Conservation (phyloP, 2,888 invertebrate genomes). For the Ecliptopera silaceata region DNA sequence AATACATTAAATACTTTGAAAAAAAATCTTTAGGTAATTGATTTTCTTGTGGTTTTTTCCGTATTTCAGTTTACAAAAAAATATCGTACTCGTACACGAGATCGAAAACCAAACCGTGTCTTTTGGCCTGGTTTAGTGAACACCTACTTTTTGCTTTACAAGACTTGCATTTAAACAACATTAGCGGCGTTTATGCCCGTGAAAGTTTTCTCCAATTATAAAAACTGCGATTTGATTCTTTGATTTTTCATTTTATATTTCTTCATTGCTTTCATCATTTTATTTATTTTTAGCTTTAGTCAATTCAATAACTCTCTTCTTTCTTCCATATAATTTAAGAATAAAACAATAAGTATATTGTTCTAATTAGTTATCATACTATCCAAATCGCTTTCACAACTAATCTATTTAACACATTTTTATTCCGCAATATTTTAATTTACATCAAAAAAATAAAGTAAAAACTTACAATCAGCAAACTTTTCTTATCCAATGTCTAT, state of each 20-base stretch:
- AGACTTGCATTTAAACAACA: slow-evolving; percentile 23
- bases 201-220: slow-evolving; percentile 29
- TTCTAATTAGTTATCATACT: no score
- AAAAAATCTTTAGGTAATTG: no score
- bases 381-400: no score
- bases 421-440: no score
- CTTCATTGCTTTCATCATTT: not conserved
- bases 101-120: slow-evolving; percentile 42
- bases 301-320: no score
- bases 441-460: not conserved
- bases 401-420: no score
- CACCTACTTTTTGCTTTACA: slow-evolving; percentile 39
- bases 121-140: slow-evolving; percentile 49
- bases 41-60: no score
- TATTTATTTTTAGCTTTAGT: no score
- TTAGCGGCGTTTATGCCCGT: slow-evolving; percentile 27
- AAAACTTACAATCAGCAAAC: slow-evolving; percentile 21
- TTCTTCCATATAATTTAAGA: no score
- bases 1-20: not conserved
- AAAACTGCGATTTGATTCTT: slow-evolving; percentile 5
- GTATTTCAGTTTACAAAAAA: no score
- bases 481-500: slow-evolving; percentile 37
- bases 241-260: not conserved
- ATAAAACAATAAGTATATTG: no score
- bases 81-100: no score